Percentiles rank a stretch among this genome's conserved stretches.
These are phyloP conservation scores for Eristalis intricaria DNA, from an alignment of 2,888 invertebrate species.

Conservation along the genomic window DNA sequence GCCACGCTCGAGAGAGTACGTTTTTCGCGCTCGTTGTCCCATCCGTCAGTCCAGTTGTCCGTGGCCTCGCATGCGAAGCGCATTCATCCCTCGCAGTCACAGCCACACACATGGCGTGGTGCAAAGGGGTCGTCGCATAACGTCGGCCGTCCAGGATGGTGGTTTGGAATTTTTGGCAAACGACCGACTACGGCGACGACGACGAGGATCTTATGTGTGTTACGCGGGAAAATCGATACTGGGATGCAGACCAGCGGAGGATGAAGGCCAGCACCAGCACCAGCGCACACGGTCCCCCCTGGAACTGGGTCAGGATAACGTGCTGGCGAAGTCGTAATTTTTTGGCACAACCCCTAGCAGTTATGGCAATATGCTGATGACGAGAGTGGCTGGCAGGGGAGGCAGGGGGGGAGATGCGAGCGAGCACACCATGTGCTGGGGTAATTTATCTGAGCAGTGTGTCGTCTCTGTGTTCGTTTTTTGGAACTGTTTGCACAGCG, in stretches of 20 bases:
- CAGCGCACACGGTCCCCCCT: conserved; percentile 15
- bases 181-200: not conserved
- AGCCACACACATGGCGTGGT: conserved; percentile 26
- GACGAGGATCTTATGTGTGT: conserved; percentile 40
- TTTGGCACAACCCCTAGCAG: conserved; percentile 53
- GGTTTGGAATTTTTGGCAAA: conserved; percentile 55
- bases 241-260: conserved; percentile 50
- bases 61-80: not conserved
- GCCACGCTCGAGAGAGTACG: conserved; percentile 42
- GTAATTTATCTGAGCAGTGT: conserved; percentile 33
- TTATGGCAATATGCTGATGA: conserved; percentile 54
- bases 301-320: conserved; percentile 62
- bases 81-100: conserved; percentile 50
- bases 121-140: conserved; percentile 13
- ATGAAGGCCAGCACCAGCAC: conserved; percentile 50
- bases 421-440: conserved; percentile 39
- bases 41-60: conserved; percentile 28
- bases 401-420: conserved; percentile 45
- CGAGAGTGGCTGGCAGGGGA: conserved; percentile 29
- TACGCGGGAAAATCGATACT: conserved; percentile 65
- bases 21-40: conserved; percentile 19
- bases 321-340: conserved; percentile 29
- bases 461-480: conserved; percentile 23
- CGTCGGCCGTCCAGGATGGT: not conserved
- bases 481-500: not conserved